Evolutionary conservation across 2,888 invertebrate species (phyloP).

Genomic region (Mallateleia sp.): DNA sequence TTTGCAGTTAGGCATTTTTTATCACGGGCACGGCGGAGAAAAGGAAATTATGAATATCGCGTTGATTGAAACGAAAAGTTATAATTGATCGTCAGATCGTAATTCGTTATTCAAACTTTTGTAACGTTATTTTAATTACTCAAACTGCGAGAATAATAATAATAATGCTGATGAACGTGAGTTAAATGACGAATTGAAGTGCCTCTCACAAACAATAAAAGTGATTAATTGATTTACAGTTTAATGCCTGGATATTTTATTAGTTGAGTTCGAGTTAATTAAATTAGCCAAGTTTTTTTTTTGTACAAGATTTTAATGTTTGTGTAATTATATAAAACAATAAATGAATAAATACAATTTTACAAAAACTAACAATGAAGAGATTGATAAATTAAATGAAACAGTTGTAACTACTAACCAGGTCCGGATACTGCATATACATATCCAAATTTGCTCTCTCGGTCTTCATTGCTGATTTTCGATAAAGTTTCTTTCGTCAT

Average conservation of each 20-base stretch:
- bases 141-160: slow-evolving; percentile 23
- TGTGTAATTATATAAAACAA: no score
- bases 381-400: slow-evolving; percentile 6
- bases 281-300: not conserved
- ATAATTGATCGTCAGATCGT: slow-evolving; percentile 24
- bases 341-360: no score
- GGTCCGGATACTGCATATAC: slow-evolving; percentile 99
- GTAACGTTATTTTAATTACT: slow-evolving; percentile 1
- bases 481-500: slow-evolving; percentile 92
- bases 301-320: not conserved
- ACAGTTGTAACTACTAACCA: slow-evolving; percentile 91
- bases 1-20: slow-evolving; percentile 25
- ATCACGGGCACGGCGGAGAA: slow-evolving; percentile 27
- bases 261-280: not conserved
- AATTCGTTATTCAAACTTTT: slow-evolving; percentile 13
- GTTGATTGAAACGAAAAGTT: slow-evolving; percentile 31
- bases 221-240: slow-evolving; percentile 18
- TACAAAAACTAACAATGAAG: no score
- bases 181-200: slow-evolving; percentile 1
- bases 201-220: not conserved
- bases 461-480: slow-evolving; percentile 95
- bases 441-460: slow-evolving; percentile 97
- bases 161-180: slow-evolving; percentile 7
- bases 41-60: slow-evolving; percentile 22
- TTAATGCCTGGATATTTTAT: not conserved